phyloP scores from a whole-genome alignment of 2,888 invertebrate species.

The Oligia fasciuncula region DNA sequence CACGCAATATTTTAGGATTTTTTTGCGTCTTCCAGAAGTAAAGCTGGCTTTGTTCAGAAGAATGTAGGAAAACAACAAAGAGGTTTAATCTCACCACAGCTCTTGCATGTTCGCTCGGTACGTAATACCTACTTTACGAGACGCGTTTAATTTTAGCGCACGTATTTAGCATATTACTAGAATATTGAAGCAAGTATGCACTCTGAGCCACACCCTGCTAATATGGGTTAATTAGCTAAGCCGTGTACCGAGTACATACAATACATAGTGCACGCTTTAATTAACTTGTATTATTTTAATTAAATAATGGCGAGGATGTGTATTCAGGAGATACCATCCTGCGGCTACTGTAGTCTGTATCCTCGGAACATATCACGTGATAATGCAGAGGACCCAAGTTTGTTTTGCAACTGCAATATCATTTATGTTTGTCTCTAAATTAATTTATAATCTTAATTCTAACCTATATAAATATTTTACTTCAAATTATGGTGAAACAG shows the following conservation, averaged over 20 bases:
- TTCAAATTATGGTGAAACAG: neutral
- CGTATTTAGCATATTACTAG: constrained; percentile 38
- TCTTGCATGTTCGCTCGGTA: neutral
- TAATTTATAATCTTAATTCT: too few relatives aligned
- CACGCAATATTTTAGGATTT: neutral
- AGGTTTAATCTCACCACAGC: neutral
- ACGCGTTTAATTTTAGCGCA: constrained; percentile 34
- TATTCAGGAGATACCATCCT: constrained; percentile 48
- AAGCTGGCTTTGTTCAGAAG: neutral
- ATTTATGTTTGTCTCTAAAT: neutral
- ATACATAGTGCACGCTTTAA: constrained; percentile 51
- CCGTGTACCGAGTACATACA: constrained; percentile 25
- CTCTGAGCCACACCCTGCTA: constrained; percentile 33
- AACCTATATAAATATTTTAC: neutral
- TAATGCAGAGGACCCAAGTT: neutral
- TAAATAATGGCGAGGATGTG: constrained; percentile 55
- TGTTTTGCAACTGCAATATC: constrained; percentile 2
- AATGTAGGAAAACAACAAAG: constrained; percentile 16
- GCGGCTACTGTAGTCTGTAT: constrained; percentile 27
- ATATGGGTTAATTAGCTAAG: constrained; percentile 61
- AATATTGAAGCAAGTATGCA: constrained; percentile 45
- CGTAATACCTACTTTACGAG: constrained; percentile 25
- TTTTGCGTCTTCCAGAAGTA: neutral
- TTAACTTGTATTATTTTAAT: constrained; percentile 60
- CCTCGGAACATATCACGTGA: neutral